Base-by-base conservation (phyloP, 2,113 vertebrate species). In the Zingel zingel region DNA sequence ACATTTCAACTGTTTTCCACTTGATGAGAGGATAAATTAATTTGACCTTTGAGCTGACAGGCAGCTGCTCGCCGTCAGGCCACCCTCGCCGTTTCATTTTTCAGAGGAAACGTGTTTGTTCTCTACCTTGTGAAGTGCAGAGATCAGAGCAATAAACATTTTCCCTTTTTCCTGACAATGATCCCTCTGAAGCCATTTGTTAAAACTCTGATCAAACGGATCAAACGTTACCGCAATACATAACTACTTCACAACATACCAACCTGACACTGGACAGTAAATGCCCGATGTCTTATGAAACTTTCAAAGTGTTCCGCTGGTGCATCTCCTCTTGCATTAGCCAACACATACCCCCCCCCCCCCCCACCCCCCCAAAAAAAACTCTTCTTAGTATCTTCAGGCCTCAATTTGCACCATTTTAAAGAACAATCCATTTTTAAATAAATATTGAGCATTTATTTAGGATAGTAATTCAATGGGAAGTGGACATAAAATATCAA, bases 21-120 rank as follows among this genome's bases (percentile, higher is more conserved):
- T 86, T 92, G 87, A 92, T 88, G 86, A 84, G 87, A 92, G 86
- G 92, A 92, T 85, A 88, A 92, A 93, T 89, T 87, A 88, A 90
- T 90, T 85, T 94, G 93, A 93, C 92, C 94, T 94, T 95, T 94
- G 86, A 83, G 83, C 91, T 85, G 92, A 91, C 84, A 88, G 81
- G 82, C 89, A 19, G 86, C 91, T 87, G 77, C 86, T 86, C n/a
- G 76, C 77, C 65, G 58, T 79, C 89, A 65, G 70, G 68, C 57
- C 72, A 19, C 51, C 78, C n/a, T 58, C 25, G 19, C 70, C 25
- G 53, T 62, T 80, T 78, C 83, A 89, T 94, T 92, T 88, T 88
- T 92, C 85, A 77, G 64, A 74, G 81, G 43, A 63, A 90, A 76
- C 59, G 10, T 23, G 43, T 86, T 71, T 83, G 86, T 83, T 80